phyloP scores from a whole-genome alignment of 2,797 vertebrate species.

The Galago senegalensis region DNA sequence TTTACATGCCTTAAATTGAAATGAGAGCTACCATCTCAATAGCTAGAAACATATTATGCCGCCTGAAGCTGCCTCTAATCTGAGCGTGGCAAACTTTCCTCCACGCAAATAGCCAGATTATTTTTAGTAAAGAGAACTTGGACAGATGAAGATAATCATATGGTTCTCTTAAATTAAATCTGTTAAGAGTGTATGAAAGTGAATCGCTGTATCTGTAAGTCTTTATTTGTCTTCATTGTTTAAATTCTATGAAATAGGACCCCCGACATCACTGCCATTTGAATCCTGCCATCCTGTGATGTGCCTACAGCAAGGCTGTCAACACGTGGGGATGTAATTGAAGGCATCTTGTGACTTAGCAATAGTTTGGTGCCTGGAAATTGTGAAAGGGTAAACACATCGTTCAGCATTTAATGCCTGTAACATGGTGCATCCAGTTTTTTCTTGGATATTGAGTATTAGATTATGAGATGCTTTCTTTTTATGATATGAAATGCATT shows the following conservation, averaged over 20 bases:
- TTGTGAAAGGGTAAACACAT: not conserved
- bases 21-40: constrained; percentile 26
- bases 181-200: constrained; percentile 60
- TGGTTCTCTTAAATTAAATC: constrained; percentile 80
- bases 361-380: not conserved
- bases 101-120: constrained; percentile 49
- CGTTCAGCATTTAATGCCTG: not conserved
- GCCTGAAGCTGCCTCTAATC: constrained; percentile 59
- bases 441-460: not conserved
- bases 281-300: not conserved
- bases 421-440: not conserved
- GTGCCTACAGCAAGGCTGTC: not conserved
- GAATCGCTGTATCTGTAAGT: constrained; percentile 59
- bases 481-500: not conserved
- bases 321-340: not conserved
- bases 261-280: constrained; percentile 50
- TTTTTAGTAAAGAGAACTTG: constrained; percentile 73
- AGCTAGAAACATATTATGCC: not conserved
- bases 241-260: constrained; percentile 55
- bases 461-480: constrained; percentile 12
- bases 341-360: not conserved
- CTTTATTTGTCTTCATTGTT: constrained; percentile 75
- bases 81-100: constrained; percentile 2
- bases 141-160: constrained; percentile 77
- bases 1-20: constrained; percentile 71